Conservation (phyloP, 2,888 invertebrate species). For the Callyntrura sp. region DNA sequence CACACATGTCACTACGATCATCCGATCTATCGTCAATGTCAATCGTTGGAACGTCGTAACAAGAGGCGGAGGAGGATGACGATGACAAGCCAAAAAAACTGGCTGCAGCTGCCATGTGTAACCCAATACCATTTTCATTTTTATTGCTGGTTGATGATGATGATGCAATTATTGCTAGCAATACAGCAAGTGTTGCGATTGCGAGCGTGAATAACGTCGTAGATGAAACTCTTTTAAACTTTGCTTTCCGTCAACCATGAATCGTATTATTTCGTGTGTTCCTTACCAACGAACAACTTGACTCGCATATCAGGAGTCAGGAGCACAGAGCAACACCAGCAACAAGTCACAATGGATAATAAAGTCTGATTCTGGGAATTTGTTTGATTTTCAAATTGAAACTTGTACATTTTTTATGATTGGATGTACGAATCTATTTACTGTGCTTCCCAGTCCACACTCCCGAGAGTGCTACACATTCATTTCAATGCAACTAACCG, state of each 20-base stretch:
- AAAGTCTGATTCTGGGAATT: slow-evolving; percentile 41
- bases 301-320: no score
- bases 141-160: slow-evolving; percentile 40
- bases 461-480: no score
- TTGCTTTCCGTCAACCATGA: no score
- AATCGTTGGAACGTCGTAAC: slow-evolving; percentile 34
- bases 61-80: not conserved
- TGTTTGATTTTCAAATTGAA: slow-evolving; percentile 63
- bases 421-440: slow-evolving; percentile 60
- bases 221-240: no score
- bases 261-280: not conserved
- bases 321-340: not conserved
- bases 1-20: slow-evolving; percentile 43
- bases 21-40: slow-evolving; percentile 50
- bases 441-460: not conserved
- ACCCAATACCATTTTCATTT: slow-evolving; percentile 49
- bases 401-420: slow-evolving; percentile 50
- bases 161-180: not conserved
- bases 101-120: slow-evolving; percentile 52
- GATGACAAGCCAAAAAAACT: slow-evolving; percentile 17
- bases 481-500: not conserved
- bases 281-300: not conserved
- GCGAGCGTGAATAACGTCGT: not conserved
- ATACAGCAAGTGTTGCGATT: not conserved
- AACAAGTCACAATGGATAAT: slow-evolving; percentile 53